Percentiles rank a stretch among this genome's conserved stretches.
These are phyloP conservation scores for Montipora sp. DNA, from an alignment of 64 coral and sea anemone genomes.

Conservation along the genomic window DNA sequence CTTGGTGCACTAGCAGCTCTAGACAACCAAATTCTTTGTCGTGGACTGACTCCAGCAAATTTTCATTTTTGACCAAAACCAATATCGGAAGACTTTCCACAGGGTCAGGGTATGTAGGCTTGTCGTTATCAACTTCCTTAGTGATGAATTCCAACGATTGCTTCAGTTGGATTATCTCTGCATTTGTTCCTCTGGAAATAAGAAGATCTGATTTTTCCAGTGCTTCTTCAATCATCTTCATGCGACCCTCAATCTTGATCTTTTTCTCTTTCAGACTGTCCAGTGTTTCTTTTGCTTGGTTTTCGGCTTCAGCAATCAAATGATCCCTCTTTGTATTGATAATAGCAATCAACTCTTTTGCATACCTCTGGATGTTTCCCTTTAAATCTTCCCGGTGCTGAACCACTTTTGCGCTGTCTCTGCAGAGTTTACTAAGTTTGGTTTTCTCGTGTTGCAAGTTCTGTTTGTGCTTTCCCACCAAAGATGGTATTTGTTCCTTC, in stretches of 20 bases:
- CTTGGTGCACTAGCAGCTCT: background rate
- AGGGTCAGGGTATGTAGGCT: background rate
- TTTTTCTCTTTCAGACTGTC: background rate
- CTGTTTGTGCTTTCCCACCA: background rate
- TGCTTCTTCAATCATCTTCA: background rate
- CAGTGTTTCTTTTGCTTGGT: background rate
- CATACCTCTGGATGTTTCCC: background rate
- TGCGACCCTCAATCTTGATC: background rate
- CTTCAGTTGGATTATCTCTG: background rate
- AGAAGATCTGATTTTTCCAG: background rate
- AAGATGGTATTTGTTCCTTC: background rate
- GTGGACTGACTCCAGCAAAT: background rate
- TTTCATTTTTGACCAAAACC: background rate
- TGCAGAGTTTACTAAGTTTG: background rate
- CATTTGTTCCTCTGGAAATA: background rate
- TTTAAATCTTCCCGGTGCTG: background rate
- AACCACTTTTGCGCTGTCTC: background rate
- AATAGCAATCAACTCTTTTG: background rate
- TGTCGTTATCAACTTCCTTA: background rate
- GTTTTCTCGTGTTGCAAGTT: background rate
- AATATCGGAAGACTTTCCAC: background rate
- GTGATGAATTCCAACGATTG: background rate
- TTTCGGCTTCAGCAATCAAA: background rate
- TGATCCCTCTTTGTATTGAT: background rate
- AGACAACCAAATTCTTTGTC: background rate